phyloP scores from a whole-genome alignment of 2,113 vertebrate species.

The Saimiri boliviensis region DNA sequence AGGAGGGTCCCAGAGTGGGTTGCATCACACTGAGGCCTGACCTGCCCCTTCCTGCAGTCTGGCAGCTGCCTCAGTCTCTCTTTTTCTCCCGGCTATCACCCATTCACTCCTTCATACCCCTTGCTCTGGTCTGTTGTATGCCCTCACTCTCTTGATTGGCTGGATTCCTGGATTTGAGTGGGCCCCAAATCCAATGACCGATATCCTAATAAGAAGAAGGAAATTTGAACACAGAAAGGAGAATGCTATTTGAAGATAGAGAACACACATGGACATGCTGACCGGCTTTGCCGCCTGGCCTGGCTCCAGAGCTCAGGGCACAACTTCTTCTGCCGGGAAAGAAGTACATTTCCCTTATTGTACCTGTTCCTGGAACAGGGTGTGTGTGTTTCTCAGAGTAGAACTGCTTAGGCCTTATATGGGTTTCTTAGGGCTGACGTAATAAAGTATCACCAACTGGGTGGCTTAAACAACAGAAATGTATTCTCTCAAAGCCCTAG shows the following conservation, averaged over 20 bases:
- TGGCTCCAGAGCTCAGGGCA: background rate
- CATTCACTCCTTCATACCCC: background rate
- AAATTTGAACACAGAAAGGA: background rate
- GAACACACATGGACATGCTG: background rate
- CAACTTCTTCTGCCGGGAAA: background rate
- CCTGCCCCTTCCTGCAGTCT: background rate
- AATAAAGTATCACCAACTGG: background rate
- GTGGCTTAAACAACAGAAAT: background rate
- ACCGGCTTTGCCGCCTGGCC: background rate
- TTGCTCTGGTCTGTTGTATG: accelerated
- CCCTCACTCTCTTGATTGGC: background rate
- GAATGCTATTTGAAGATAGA: background rate
- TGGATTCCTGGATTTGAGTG: too few relatives aligned
- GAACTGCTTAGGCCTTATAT: background rate
- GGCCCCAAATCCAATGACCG: too few relatives aligned
- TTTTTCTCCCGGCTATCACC: background rate
- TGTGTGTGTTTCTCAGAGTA: background rate
- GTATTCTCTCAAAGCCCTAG: background rate
- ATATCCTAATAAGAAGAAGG: background rate
- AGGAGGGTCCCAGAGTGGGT: background rate
- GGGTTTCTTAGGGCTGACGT: background rate
- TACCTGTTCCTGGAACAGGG: background rate
- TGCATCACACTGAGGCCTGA: background rate
- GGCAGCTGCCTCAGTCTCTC: background rate
- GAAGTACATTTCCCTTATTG: background rate